Evolutionary conservation across 2,797 vertebrate genomes (phyloP), one percentile per base, ranked within the genome.

Genomic region (Erethizon dorsatum): DNA sequence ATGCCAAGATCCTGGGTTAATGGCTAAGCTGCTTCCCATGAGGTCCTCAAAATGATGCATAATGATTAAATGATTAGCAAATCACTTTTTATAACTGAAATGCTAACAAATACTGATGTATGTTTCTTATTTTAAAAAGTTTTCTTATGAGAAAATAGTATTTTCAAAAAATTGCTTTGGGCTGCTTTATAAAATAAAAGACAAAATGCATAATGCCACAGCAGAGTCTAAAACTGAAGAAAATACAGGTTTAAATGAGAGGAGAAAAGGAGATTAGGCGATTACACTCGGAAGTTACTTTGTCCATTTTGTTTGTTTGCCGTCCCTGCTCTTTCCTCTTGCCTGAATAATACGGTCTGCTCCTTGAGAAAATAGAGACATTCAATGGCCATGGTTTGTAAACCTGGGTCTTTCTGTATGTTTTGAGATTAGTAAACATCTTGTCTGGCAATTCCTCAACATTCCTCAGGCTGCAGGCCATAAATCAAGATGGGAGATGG

Each of bases 401-500:
- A 90, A 90, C 14, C 14, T 37, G 37, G 10, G 17, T 91, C 52
- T 94, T 87, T 73, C 73, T 8, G 2, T 54, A 20, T 45, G 28
- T 69, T 94, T 63, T 83, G 37, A 92, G 82, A 93, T 52, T 69
- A 59, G 26, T 45, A 96, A 89, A 79, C 12, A 85, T 11, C 71
- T 50, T 88, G 78, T 31, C 5, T 78, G 50, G 59, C 1, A 28
- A 47, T 50, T 83, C 54, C 28, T 92, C 61, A 69, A 92, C 69
- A 77, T 85, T 41, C 5, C 61, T 45, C 3, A 90, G 41, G 41
- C 57, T 50, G 6, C 2, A 26, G n/a, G 71, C 10, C 33, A 45
- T 5, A 59, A 41, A 56, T 73, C 45, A 77, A 77, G 57, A 45
- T 1, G 22, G 24, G 22, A n/a, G 41, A 12, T 61, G 1, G 9